These are phyloP conservation scores for Meriones unguiculatus DNA, from an alignment of 2,113 vertebrate genomes.

Conservation along the genomic window DNA sequence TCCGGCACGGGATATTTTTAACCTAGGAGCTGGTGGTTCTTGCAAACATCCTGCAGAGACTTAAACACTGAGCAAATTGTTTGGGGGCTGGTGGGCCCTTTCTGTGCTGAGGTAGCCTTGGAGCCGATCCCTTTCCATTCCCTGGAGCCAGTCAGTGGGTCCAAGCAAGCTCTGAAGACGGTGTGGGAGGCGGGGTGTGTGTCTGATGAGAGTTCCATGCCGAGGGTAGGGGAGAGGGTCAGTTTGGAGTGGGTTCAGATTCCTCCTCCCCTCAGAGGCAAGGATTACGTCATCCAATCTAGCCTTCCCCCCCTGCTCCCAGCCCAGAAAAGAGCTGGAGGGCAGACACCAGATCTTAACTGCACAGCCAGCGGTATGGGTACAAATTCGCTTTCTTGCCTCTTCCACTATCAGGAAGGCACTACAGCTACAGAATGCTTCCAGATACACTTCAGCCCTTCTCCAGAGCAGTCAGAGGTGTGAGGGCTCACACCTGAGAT, in stretches of 20 bases:
- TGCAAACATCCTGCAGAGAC: constrained; percentile 56
- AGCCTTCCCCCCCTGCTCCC: neutral
- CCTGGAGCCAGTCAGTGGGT: neutral
- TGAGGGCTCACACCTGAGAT: neutral
- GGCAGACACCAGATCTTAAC: neutral
- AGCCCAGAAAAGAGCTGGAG: neutral
- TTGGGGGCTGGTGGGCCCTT: neutral
- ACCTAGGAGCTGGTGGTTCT: constrained; percentile 37
- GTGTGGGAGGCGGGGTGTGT: neutral
- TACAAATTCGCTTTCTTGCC: neutral
- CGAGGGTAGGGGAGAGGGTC: neutral
- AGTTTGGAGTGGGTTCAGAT: neutral
- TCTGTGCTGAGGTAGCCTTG: neutral
- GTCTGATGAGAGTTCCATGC: constrained; percentile 11
- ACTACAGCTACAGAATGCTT: neutral
- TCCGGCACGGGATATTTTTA: constrained; percentile 54
- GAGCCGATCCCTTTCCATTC: too few species aligned
- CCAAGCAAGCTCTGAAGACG: neutral
- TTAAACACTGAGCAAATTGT: constrained; percentile 63
- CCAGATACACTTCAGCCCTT: neutral
- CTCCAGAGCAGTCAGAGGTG: neutral
- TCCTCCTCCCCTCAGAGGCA: neutral
- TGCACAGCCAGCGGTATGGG: too few species aligned
- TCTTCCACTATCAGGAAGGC: neutral
- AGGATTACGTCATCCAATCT: constrained; percentile 4